Evolutionary conservation across 2,113 vertebrate species (phyloP).

Genomic region (Tympanuchus pallidicinctus): DNA sequence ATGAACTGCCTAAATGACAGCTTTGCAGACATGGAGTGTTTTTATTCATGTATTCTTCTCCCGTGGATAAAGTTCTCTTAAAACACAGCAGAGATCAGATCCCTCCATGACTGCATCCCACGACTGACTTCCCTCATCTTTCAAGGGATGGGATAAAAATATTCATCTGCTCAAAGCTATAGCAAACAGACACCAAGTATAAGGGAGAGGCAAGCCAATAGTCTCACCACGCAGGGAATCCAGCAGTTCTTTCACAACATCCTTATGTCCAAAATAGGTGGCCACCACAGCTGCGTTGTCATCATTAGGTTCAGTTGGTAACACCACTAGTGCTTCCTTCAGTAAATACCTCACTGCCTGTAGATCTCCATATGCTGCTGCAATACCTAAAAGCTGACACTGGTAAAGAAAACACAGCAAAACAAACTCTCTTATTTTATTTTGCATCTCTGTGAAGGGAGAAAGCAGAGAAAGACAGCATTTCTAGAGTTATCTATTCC

Average conservation of each 20-base stretch:
- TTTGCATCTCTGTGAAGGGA: neutral
- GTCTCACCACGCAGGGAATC: constrained; percentile 85
- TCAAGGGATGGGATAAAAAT: neutral
- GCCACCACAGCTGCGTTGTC: constrained; percentile 90
- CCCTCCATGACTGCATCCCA: neutral
- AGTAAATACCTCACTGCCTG: constrained; percentile 86
- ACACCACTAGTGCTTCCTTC: constrained; percentile 75
- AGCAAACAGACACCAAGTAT: neutral
- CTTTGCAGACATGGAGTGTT: neutral
- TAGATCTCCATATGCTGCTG: constrained; percentile 85
- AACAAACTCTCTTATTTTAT: neutral
- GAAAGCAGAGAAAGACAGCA: neutral
- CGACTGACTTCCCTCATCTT: neutral
- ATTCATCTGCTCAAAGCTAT: neutral
- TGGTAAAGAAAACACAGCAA: constrained; percentile 25
- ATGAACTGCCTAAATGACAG: constrained; percentile 19
- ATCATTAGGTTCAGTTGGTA: constrained; percentile 83
- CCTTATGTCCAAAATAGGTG: constrained; percentile 83
- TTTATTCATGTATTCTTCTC: neutral
- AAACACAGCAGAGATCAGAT: constrained; percentile 1
- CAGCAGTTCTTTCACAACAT: constrained; percentile 85
- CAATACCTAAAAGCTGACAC: constrained; percentile 83
- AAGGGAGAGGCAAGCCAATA: neutral
- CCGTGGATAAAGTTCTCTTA: neutral
- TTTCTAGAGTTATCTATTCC: neutral